phyloP scores from a whole-genome alignment of 2,888 invertebrate species.

The Tenthredo livida region DNA sequence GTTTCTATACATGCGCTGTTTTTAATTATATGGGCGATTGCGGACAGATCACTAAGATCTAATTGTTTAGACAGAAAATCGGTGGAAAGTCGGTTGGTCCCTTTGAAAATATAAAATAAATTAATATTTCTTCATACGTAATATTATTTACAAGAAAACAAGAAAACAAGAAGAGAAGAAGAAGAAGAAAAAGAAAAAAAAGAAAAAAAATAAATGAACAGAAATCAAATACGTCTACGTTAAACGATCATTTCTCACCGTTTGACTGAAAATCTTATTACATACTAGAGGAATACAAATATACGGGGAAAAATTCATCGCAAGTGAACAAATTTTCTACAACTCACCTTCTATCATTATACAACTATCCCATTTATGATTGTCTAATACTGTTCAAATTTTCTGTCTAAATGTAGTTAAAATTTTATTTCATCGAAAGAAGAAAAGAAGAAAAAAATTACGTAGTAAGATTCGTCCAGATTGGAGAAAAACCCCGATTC shows the following conservation, averaged over 20 bases:
- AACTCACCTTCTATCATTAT: neutral
- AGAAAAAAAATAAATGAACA: neutral
- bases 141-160: constrained; percentile 63
- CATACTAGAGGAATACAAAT: neutral
- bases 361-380: neutral
- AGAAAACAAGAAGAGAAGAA: neutral
- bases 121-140: constrained; percentile 70
- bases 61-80: constrained; percentile 73
- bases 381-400: neutral
- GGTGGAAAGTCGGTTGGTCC: constrained; percentile 78
- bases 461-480: neutral
- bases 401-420: neutral
- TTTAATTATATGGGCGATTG: constrained; percentile 69
- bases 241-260: constrained; percentile 7
- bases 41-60: constrained; percentile 75
- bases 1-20: constrained; percentile 26
- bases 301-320: neutral
- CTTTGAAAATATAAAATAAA: constrained; percentile 76
- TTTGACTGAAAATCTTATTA: constrained; percentile 23
- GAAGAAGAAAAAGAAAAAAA: neutral
- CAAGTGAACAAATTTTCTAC: neutral
- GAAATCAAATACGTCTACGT: constrained; percentile 1
- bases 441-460: neutral
- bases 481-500: neutral
- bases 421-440: neutral